Base-by-base conservation (phyloP, 2,888 invertebrate species). In the Dasypogon diadema region DNA sequence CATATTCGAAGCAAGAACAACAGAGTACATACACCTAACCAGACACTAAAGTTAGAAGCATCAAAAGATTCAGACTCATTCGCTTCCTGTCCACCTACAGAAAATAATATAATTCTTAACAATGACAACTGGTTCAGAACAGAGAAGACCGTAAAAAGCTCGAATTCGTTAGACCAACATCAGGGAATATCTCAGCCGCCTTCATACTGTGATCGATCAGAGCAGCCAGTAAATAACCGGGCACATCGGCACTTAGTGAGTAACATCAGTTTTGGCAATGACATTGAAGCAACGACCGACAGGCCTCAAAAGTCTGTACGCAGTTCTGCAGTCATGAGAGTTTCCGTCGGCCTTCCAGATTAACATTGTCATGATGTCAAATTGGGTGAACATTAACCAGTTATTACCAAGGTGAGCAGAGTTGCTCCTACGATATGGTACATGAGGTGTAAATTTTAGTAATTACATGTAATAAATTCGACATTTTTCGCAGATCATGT, bases 121-220 rank as follows among this genome's bases (percentile, higher is more conserved):
- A 79, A 2, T 82, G 82, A 18, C 79, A 77, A 24, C 78, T 80
- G 48, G 76, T 81, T 74, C 80, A 82, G 26, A 80, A 81, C 63
- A 80, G 81, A 79, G 78, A 80, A 30, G 79, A 80, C 4, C 80
- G 46, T 46, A 46, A 65, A 65, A 24, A 16, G 65, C 22, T 24
- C 46, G 24, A 65, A 46, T 24, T 46, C 42, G 3, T 22, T 12
- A 4, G 10, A 8, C 5, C 37, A 14, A 24, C 24, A 22, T 8
- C 46, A 46, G 1, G 16, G 10, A 48, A 21, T 3, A 10, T 12
- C 18, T 37, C 60, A 37, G 21, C 34, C 37, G 37, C 60, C 60
- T 22, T 37, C 46, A 30, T n/a, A n/a, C n/a, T n/a, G n/a, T n/a
- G n/a, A n/a, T n/a, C n/a, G n/a, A n/a, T n/a, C n/a, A n/a, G 65